Conservation (phyloP, 1,140 invertebrate genomes). For the Anadara kagoshimensis region DNA sequence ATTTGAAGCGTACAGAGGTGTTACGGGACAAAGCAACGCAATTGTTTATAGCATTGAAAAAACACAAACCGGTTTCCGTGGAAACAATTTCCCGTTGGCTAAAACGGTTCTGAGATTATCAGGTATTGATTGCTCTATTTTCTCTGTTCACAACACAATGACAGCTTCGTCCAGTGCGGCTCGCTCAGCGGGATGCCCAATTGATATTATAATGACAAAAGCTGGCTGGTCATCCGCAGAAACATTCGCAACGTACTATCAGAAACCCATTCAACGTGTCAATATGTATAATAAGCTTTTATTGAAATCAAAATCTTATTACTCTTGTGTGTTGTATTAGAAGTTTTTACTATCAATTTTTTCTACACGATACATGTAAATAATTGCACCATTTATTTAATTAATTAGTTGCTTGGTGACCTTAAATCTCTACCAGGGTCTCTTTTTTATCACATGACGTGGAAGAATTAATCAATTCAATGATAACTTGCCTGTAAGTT, state of each 20-base stretch:
- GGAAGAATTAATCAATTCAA: too few relatives aligned
- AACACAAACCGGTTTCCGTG: slow-evolving; percentile 9
- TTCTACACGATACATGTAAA: too few relatives aligned
- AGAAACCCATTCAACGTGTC: slow-evolving; percentile 18
- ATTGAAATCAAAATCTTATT: too few relatives aligned
- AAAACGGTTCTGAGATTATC: slow-evolving; percentile 19
- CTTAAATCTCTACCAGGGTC: too few relatives aligned
- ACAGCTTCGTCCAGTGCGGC: slow-evolving; percentile 6
- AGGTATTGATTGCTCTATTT: slow-evolving; percentile 23
- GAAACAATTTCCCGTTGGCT: slow-evolving; percentile 21
- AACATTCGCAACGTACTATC: slow-evolving; percentile 21
- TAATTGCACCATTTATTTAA: too few relatives aligned
- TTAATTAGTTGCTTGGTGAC: too few relatives aligned
- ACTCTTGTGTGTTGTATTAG: too few relatives aligned
- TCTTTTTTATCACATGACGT: too few relatives aligned
- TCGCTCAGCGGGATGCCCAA: slow-evolving; percentile 10
- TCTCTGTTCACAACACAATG: slow-evolving; percentile 23
- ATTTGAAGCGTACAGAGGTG: slow-evolving; percentile 8
- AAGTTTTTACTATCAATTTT: too few relatives aligned
- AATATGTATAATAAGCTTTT: too few relatives aligned
- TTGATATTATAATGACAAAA: slow-evolving; percentile 20
- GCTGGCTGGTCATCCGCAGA: slow-evolving; percentile 31
- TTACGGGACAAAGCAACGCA: neutral
- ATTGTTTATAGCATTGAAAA: slow-evolving; percentile 5
- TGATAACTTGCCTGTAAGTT: too few relatives aligned